phyloP scores from a whole-genome alignment of 2,113 vertebrate species.

The Mionectes macconnelli region DNA sequence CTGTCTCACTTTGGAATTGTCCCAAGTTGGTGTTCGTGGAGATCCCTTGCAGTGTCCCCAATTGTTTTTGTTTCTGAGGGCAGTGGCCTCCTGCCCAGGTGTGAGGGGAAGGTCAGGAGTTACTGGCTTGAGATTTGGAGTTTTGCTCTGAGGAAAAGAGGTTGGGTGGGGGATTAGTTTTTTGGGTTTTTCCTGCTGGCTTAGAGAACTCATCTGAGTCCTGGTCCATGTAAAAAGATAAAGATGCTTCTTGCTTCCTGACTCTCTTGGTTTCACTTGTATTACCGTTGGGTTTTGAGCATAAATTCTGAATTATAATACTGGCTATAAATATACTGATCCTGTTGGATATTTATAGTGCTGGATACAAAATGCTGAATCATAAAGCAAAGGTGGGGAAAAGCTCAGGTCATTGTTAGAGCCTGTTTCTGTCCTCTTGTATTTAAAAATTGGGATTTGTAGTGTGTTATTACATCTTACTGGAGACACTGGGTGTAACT shows the following conservation, averaged over 20 bases:
- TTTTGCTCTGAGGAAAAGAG: background rate
- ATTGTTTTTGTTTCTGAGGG: background rate
- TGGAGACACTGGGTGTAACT: background rate
- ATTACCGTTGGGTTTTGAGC: background rate
- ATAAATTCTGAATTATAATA: background rate
- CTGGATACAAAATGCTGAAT: background rate
- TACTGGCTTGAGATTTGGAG: background rate
- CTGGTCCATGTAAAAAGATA: background rate
- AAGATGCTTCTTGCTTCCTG: background rate
- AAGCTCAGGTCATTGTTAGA: background rate
- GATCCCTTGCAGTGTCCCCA: background rate
- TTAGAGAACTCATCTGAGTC: background rate
- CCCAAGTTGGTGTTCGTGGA: background rate
- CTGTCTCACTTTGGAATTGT: background rate
- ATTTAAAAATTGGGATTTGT: background rate
- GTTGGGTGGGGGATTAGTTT: background rate
- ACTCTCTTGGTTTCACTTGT: background rate
- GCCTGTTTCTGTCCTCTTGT: background rate
- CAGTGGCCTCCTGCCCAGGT: background rate
- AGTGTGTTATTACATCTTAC: background rate
- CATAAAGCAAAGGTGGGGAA: background rate
- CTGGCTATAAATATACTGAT: background rate
- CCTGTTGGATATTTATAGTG: background rate
- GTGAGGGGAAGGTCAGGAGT: background rate
- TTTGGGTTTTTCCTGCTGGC: background rate